phyloP scores from a whole-genome alignment of 2,888 invertebrate genomes.

The Silvanus unidentatus region DNA sequence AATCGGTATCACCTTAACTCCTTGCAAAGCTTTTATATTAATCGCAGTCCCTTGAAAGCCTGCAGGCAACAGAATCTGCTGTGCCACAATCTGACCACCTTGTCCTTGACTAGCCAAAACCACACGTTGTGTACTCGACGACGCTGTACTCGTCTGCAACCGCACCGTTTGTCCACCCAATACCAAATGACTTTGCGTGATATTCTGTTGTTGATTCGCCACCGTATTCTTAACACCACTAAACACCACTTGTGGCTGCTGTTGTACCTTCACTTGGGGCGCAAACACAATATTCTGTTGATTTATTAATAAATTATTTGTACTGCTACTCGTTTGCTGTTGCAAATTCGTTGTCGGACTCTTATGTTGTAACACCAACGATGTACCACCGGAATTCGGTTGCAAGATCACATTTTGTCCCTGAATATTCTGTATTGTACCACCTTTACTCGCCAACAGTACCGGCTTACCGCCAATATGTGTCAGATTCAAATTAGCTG shows the following conservation, averaged over 20 bases:
- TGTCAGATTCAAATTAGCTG: constrained; percentile 49
- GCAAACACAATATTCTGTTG: constrained; percentile 40
- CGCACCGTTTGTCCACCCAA: constrained; percentile 42
- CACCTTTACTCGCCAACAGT: constrained; percentile 47
- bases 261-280: constrained; percentile 41
- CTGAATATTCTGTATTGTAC: constrained; percentile 40
- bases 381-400: constrained; percentile 22
- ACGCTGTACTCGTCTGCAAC: constrained; percentile 36
- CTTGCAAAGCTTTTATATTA: constrained; percentile 57
- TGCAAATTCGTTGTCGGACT: constrained; percentile 12
- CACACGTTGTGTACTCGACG: constrained; percentile 42
- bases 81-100: constrained; percentile 47
- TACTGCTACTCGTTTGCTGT: constrained; percentile 15
- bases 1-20: constrained; percentile 57
- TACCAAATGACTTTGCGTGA: constrained; percentile 38
- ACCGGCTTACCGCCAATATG: constrained; percentile 55
- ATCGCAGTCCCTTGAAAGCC: constrained; percentile 56
- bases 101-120: constrained; percentile 53
- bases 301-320: constrained; percentile 34
- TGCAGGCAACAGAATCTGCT: constrained; percentile 57
- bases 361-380: constrained; percentile 34
- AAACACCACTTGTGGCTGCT: constrained; percentile 39
- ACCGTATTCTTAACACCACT: constrained; percentile 27
- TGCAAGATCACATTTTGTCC: constrained; percentile 47
- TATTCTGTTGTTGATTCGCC: constrained; percentile 8